Conservation (phyloP, 2,888 invertebrate genomes). For the Drosophila acutilabella region DNA sequence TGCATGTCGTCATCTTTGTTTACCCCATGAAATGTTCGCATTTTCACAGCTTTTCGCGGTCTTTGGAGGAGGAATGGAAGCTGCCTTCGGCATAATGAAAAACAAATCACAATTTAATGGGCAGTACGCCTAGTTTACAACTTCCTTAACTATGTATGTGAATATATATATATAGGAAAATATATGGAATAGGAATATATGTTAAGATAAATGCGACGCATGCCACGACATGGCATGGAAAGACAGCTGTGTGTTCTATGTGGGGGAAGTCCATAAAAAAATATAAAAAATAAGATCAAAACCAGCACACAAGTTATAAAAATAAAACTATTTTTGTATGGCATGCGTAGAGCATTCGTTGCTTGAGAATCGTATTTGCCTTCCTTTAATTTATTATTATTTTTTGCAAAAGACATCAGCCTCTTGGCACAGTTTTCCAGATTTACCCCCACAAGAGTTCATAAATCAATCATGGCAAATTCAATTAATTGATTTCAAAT, state of each 20-base stretch:
- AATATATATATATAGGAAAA: background rate
- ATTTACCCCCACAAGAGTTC: constrained; percentile 33
- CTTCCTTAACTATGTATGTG: constrained; percentile 58
- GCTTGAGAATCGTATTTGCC: constrained; percentile 34
- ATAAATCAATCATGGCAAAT: constrained; percentile 75
- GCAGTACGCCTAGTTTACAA: constrained; percentile 62
- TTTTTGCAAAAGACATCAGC: constrained; percentile 33
- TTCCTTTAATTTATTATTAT: constrained; percentile 3
- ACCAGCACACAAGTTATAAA: constrained; percentile 76
- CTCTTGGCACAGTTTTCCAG: constrained; percentile 78
- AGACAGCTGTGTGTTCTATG: constrained; percentile 74
- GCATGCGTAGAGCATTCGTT: constrained; percentile 64
- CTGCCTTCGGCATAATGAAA: constrained; percentile 35
- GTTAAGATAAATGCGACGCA: constrained; percentile 9
- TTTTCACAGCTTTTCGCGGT: constrained; percentile 43
- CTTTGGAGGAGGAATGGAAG: constrained; percentile 42
- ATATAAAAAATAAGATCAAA: constrained; percentile 57
- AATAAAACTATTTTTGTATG: constrained; percentile 74
- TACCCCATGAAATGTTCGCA: constrained; percentile 50
- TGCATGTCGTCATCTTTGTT: constrained; percentile 74
- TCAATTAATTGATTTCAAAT: constrained; percentile 65
- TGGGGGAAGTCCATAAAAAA: constrained; percentile 80
- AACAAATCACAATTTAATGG: constrained; percentile 74
- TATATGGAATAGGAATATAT: constrained; percentile 20
- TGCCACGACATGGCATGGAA: constrained; percentile 44